Evolutionary conservation across 2,113 vertebrate genomes (phyloP).

Genomic region (Ciconia maguari): DNA sequence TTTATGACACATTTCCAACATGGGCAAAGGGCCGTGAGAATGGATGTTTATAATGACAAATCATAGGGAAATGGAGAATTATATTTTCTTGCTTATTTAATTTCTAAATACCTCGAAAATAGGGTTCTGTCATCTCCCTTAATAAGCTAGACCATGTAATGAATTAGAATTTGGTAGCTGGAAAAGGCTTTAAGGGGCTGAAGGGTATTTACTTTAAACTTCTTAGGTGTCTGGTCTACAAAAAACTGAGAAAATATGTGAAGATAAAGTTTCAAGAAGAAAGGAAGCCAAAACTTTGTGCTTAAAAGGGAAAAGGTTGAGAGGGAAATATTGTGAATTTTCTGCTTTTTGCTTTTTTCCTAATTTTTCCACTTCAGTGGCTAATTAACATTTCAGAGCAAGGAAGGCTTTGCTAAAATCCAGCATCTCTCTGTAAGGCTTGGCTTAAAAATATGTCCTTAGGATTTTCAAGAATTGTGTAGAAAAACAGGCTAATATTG

Average conservation of each 20-base stretch:
- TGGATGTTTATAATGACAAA: neutral
- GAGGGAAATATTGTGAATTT: neutral
- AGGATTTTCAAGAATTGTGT: neutral
- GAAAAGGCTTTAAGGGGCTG: neutral
- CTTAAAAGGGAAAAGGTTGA: neutral
- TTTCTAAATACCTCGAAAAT: neutral
- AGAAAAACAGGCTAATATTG: neutral
- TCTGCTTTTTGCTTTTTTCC: neutral
- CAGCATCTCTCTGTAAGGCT: neutral
- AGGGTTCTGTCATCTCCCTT: neutral
- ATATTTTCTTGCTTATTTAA: neutral
- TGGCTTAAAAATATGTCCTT: neutral
- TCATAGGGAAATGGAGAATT: fast-evolving
- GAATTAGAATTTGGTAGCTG: neutral
- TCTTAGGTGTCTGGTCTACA: neutral
- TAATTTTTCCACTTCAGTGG: neutral
- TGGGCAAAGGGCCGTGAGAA: neutral
- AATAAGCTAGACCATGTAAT: neutral
- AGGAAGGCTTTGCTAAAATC: neutral
- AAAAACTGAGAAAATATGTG: neutral
- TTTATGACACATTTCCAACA: neutral
- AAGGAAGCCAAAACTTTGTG: neutral
- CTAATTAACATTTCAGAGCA: slow-evolving; percentile 43
- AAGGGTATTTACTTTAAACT: neutral
- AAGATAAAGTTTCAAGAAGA: neutral